Evolutionary conservation across 2,113 vertebrate genomes (phyloP), one percentile per base, ranked within the genome.

Genomic region (Peromyscus polionotus): DNA sequence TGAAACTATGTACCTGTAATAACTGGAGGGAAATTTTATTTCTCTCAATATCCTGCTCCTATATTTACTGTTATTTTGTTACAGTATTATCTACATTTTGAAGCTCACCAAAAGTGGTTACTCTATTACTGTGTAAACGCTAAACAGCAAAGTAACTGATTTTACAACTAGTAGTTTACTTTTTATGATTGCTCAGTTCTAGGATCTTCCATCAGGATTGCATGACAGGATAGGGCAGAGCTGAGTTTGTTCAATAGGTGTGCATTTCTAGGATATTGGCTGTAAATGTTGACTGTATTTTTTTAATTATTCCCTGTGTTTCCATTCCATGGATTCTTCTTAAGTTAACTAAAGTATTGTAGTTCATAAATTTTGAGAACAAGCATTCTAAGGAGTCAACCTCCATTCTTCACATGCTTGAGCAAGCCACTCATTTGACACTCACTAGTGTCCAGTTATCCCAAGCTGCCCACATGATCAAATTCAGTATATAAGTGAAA

Each of bases 41-140:
- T 93, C 65, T 90, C 61, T 93, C 42, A 73, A 39, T 70, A 94
- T 76, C 72, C 2, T 86, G 20, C 13, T 5, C 91, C 59, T 89
- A 13, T 0, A 93, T 10, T 75, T 67, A 72, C 0, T 89, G 17
- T 63, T 70, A 57, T 67, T 93, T 97, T 75, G 3, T 80, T 94
- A 57, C 10, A 24, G 26, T 3, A 80, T 84, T 8, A 42, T 61
- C 45, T 88, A 57, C n/a, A 76, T 84, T 91, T 81, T 54, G 63
- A 70, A 94, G 85, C 1, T 94, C 26, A 95, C 9, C 13, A 77
- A 77, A 14, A 10, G 65, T 33, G 73, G 22, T 81, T 39, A 76
- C 61, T 72, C 28, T 90, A 33, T 73, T 33, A 16, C n/a, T 97
- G 28, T 36, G 9, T 76, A 75, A 79, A 77, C 2, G 2, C 42